Percentiles rank a stretch among this genome's conserved stretches.
These are phyloP conservation scores for Camponotus fellah DNA, from an alignment of 2,888 invertebrate species.

Conservation along the genomic window DNA sequence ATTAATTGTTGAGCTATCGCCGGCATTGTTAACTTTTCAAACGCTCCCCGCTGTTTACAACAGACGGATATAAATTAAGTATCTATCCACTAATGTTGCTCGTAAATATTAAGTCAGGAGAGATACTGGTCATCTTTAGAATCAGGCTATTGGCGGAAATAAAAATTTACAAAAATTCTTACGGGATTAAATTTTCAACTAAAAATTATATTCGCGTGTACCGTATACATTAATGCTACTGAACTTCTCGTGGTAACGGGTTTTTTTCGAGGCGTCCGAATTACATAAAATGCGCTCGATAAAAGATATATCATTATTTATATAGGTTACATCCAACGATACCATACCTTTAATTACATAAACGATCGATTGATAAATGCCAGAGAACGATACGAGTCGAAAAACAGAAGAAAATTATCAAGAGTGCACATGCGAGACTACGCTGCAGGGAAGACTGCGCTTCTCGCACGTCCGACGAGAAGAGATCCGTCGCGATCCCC, in stretches of 20 bases:
- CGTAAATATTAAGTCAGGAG: constrained; percentile 11
- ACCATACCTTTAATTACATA: constrained; percentile 49
- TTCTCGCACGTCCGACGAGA: constrained; percentile 13
- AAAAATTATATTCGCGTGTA: background rate
- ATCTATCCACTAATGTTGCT: background rate
- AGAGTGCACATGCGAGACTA: constrained; percentile 48
- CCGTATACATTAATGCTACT: constrained; percentile 37
- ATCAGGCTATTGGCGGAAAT: background rate
- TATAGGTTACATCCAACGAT: constrained; percentile 30
- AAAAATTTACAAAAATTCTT: background rate
- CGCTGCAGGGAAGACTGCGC: constrained; percentile 56
- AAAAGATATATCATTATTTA: constrained; percentile 47
- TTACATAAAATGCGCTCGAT: constrained; percentile 39
- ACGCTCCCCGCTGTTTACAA: constrained; percentile 8
- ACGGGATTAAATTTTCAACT: background rate
- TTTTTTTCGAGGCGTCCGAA: background rate
- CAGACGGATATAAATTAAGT: background rate
- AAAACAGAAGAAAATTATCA: constrained; percentile 52
- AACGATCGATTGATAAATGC: constrained; percentile 54
- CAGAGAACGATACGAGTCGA: constrained; percentile 39
- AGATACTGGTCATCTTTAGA: constrained; percentile 1
- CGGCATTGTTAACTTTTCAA: constrained; percentile 4
- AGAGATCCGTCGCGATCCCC: constrained; percentile 56
- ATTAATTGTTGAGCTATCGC: constrained; percentile 27
- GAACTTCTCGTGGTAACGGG: background rate